phyloP scores from a whole-genome alignment of 2,888 invertebrate genomes.

The Cryptus viduatorius region DNA sequence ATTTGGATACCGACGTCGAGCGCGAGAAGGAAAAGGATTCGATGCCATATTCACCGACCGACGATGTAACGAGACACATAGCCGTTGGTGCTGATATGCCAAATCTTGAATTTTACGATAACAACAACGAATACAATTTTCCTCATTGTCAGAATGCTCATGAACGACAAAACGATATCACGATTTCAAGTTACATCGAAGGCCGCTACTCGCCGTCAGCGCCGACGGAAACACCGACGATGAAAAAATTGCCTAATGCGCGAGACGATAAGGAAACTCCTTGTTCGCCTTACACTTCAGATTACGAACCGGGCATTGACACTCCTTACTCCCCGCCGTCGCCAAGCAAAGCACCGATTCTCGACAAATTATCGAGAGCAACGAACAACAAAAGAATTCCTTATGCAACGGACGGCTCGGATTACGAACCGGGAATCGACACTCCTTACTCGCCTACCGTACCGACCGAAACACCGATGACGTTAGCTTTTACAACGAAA shows the following conservation, averaged over 20 bases:
- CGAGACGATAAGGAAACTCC: slow-evolving; percentile 13
- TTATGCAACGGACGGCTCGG: slow-evolving; percentile 22
- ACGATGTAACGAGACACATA: slow-evolving; percentile 73
- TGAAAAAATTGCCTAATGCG: neutral
- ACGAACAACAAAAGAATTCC: neutral
- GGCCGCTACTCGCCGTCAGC: slow-evolving; percentile 16
- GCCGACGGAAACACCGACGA: slow-evolving; percentile 21
- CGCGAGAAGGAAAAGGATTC: slow-evolving; percentile 75
- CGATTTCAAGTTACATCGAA: neutral
- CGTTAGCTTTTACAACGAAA: slow-evolving; percentile 19
- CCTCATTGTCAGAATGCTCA: neutral
- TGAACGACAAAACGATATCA: neutral
- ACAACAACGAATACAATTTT: slow-evolving; percentile 11
- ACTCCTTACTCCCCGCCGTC: slow-evolving; percentile 18
- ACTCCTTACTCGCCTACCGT: slow-evolving; percentile 64
- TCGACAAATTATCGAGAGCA: neutral
- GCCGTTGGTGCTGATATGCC: slow-evolving; percentile 2
- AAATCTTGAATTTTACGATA: slow-evolving; percentile 7
- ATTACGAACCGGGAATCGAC: slow-evolving; percentile 23
- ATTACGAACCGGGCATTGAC: slow-evolving; percentile 21
- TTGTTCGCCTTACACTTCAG: slow-evolving; percentile 24
- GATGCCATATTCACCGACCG: slow-evolving; percentile 82
- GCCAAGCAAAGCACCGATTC: neutral
- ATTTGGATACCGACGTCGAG: slow-evolving; percentile 82
- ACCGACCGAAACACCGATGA: slow-evolving; percentile 61